Base-by-base conservation (phyloP, 2,888 invertebrate species). In the Dicycla oo region DNA sequence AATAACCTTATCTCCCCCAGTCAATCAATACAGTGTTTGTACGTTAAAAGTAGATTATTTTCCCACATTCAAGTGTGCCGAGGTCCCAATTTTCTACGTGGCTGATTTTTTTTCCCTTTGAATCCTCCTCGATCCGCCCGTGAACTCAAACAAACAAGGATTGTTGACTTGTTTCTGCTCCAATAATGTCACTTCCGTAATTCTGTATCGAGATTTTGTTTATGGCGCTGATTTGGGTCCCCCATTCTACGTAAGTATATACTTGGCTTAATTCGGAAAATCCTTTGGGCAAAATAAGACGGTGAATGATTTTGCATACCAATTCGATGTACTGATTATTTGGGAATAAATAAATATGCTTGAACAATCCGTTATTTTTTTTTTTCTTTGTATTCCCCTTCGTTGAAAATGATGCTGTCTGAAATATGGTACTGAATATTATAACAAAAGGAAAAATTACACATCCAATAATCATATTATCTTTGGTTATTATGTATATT, bases 91-190 rank as follows among this genome's bases (percentile, higher is more conserved):
- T 86, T 87, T 80, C 81, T 80, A 81, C 82, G 73, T 79, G 76
- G 79, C 84, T 80, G 84, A 76, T 78, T 84, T 82, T 84, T 82
- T 79, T 80, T 79, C 81, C 70, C 70, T 75, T 79, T 79, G 76
- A 78, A 84, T 84, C 80, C 74, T 74, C 69, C 56, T 58, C 81
- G 77, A 73, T 68, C 76, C 69, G 58, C 26, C 71, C 76, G 69
- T 78, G 78, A 78, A 84, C 78, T 86, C 81, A 81, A 87, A 86
- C 87, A 87, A 87, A 86, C 83, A 83, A 66, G 81, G 66, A 86
- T 86, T 85, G 85, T 86, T 86, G 84, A 84, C 86, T 84, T 81
- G 63, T 79, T 86, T 86, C 80, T 79, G 79, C 84, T 68, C 78
- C 81, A 82, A 82, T 86, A 83, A 81, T 77, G 82, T 82, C 81